These are phyloP conservation scores for Turnix velox DNA, from an alignment of 2,113 vertebrate genomes.

Conservation along the genomic window DNA sequence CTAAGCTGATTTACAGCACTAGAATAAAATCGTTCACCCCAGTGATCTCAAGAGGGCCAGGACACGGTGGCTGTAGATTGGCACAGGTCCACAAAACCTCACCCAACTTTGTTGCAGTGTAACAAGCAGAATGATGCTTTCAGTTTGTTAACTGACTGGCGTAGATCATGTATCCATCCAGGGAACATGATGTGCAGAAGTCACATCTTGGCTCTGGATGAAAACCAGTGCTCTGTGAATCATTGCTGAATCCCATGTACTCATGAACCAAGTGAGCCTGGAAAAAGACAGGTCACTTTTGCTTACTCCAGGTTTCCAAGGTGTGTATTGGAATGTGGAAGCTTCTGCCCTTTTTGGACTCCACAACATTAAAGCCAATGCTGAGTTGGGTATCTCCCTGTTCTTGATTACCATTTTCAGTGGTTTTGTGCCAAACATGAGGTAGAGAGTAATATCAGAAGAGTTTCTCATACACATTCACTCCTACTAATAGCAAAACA, in stretches of 20 bases:
- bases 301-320: slow-evolving; percentile 8
- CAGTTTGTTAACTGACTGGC: slow-evolving; percentile 36
- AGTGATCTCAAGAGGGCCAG: not conserved
- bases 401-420: not conserved
- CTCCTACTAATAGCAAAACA: not conserved
- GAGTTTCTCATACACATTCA: not conserved
- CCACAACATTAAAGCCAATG: not conserved
- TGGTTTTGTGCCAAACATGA: not conserved
- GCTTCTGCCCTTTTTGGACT: not conserved
- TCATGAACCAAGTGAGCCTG: not conserved
- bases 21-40: not conserved
- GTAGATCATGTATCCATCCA: not conserved
- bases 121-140: slow-evolving; percentile 33
- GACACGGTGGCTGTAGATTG: not conserved
- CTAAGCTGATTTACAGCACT: not conserved
- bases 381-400: not conserved
- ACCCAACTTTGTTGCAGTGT: not conserved
- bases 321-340: slow-evolving; percentile 1
- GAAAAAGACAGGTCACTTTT: slow-evolving; percentile 36
- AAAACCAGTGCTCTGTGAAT: slow-evolving; percentile 22
- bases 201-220: slow-evolving; percentile 19
- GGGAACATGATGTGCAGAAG: slow-evolving; percentile 55
- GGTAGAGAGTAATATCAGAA: not conserved
- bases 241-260: not conserved
- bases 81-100: not conserved